A percentile compares a stretch with the other conserved stretches of the same genome.
These are phyloP conservation scores for Laspeyria flexula DNA, from an alignment of 2,888 invertebrate genomes.

Conservation along the genomic window DNA sequence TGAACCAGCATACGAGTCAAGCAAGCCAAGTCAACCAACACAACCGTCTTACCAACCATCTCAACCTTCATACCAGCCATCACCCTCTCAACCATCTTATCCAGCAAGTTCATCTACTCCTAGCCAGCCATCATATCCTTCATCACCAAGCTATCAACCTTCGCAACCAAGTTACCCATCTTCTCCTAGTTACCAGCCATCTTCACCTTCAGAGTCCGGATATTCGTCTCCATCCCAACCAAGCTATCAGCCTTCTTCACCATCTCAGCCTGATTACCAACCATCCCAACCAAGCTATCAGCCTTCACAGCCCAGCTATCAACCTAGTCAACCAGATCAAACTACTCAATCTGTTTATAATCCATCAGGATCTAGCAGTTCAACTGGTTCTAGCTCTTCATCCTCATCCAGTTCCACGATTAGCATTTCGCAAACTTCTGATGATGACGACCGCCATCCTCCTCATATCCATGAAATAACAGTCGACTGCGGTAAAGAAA, in stretches of 20 bases:
- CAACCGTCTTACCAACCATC: slow-evolving; percentile 46
- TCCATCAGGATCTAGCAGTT: slow-evolving; percentile 6
- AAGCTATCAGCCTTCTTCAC: slow-evolving; percentile 36
- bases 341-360: slow-evolving; percentile 34
- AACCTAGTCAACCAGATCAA: slow-evolving; percentile 39
- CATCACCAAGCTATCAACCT: slow-evolving; percentile 41
- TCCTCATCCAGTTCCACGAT: slow-evolving; percentile 23
- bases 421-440: slow-evolving; percentile 37
- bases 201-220: slow-evolving; percentile 44
- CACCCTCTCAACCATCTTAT: slow-evolving; percentile 52
- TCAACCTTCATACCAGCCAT: slow-evolving; percentile 43
- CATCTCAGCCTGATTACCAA: slow-evolving; percentile 47
- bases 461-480: slow-evolving; percentile 91
- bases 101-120: slow-evolving; percentile 45
- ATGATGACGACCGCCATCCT: slow-evolving; percentile 88
- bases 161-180: slow-evolving; percentile 45
- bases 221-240: slow-evolving; percentile 48
- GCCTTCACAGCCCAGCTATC: slow-evolving; percentile 50
- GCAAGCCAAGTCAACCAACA: slow-evolving; percentile 51
- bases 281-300: slow-evolving; percentile 49
- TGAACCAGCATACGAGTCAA: slow-evolving; percentile 45
- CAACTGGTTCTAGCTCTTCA: slow-evolving; percentile 13
- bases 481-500: slow-evolving; percentile 92
- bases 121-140: slow-evolving; percentile 38
- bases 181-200: slow-evolving; percentile 34